phyloP scores from a whole-genome alignment of 2,888 invertebrate genomes.

The Epiblema foenella region DNA sequence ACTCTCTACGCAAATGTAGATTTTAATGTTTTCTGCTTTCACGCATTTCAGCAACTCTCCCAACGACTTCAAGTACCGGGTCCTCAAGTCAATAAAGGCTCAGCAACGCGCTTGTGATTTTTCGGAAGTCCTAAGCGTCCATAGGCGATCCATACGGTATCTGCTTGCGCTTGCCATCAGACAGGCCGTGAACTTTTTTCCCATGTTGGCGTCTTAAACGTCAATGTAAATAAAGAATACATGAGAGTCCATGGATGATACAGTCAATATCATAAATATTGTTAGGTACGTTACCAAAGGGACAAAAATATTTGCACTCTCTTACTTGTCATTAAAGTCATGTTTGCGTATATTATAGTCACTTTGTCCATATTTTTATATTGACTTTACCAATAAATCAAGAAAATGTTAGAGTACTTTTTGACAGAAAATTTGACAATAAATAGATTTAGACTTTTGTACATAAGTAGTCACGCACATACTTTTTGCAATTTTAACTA shows the following conservation, averaged over 20 bases:
- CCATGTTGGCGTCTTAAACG: no score
- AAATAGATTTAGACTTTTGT: not conserved
- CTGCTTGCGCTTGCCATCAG: no score
- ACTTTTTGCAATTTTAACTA: not conserved
- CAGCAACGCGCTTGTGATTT: no score
- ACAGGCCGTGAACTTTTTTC: no score
- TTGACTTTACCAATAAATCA: not conserved
- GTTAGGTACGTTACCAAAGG: not conserved
- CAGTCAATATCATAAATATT: no score
- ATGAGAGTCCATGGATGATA: no score
- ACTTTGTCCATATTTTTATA: not conserved
- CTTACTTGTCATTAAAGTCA: not conserved
- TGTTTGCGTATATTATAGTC: not conserved
- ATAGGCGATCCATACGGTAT: no score
- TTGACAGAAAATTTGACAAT: constrained; percentile 2
- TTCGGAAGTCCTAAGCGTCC: no score
- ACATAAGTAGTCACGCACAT: constrained; percentile 3
- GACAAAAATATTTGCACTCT: not conserved
- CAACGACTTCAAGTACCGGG: no score
- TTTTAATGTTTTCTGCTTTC: not conserved
- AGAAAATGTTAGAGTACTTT: not conserved
- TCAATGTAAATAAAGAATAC: not conserved
- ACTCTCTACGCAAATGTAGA: not conserved
- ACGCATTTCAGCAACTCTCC: not conserved
- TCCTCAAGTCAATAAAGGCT: no score